A percentile compares a stretch with the other conserved stretches of the same genome.
phyloP scores from a whole-genome alignment of 2,888 invertebrate genomes.

The Perdita meconis region DNA sequence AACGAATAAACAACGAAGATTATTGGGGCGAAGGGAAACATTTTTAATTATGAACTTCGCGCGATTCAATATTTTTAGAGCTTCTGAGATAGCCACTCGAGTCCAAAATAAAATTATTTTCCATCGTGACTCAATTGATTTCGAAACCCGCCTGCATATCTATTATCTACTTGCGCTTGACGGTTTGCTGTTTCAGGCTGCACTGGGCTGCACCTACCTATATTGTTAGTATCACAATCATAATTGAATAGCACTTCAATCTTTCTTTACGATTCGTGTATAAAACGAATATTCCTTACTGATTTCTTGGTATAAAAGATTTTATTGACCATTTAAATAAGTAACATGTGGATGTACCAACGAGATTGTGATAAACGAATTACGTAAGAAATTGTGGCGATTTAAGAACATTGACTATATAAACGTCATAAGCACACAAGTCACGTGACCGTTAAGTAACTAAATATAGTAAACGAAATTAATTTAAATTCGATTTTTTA shows the following conservation, averaged over 20 bases:
- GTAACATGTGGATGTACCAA: background rate
- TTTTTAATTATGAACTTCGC: background rate
- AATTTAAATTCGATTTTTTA: background rate
- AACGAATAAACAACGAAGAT: background rate
- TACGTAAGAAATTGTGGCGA: background rate
- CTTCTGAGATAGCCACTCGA: background rate
- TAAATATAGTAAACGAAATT: background rate
- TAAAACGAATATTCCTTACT: background rate
- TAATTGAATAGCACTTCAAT: background rate
- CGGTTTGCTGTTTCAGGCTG: background rate
- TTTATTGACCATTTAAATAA: background rate
- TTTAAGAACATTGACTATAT: background rate
- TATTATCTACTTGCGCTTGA: conserved; percentile 6
- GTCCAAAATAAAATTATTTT: background rate
- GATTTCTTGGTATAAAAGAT: background rate
- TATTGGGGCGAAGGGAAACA: background rate
- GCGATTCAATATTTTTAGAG: background rate
- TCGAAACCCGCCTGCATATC: conserved; percentile 4
- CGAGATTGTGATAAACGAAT: background rate
- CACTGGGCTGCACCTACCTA: too few species aligned
- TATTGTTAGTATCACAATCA: background rate
- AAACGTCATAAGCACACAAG: background rate
- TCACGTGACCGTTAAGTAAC: conserved; percentile 6
- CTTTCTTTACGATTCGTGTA: background rate
- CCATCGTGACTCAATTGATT: conserved; percentile 11